Evolutionary conservation across 2,797 vertebrate species (phyloP).

Genomic region (Vireo griseus): DNA sequence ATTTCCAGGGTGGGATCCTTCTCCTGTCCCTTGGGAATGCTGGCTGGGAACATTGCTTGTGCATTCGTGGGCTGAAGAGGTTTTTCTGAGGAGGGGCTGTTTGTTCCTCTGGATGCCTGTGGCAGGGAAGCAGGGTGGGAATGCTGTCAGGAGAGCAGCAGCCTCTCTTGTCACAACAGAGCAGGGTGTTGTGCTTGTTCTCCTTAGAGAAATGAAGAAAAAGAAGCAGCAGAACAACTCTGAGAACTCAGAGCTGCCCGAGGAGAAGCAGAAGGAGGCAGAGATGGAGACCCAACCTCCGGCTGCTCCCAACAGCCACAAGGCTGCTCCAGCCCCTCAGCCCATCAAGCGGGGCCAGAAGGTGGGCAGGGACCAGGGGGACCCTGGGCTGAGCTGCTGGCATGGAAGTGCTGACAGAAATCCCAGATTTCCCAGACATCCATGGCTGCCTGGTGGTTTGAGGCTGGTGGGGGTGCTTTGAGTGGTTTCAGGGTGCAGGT

Average conservation of each 20-base stretch:
- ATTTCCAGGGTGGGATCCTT: background rate
- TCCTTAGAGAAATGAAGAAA: conserved; percentile 89
- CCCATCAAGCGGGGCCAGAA: conserved; percentile 90
- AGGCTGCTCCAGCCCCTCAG: conserved; percentile 45
- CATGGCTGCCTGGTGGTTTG: background rate
- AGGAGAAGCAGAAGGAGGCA: conserved; percentile 63
- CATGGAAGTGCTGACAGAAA: background rate
- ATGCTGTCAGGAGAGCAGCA: background rate
- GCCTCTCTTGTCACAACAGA: background rate
- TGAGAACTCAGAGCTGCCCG: conserved; percentile 66
- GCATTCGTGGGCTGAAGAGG: fast-evolving
- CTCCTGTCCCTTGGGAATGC: background rate
- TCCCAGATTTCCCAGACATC: fast-evolving
- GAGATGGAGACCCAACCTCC: background rate
- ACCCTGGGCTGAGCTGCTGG: background rate
- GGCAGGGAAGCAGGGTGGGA: background rate
- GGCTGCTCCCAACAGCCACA: conserved; percentile 64
- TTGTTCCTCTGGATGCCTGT: fast-evolving
- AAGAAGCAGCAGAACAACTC: conserved; percentile 80
- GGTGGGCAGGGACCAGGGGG: conserved; percentile 66
- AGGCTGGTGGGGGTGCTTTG: background rate
- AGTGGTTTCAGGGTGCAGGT: background rate
- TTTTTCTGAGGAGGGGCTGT: background rate
- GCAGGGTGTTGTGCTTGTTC: background rate
- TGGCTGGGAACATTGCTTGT: background rate